Conservation (phyloP, 2,888 invertebrate species). For the Hypomecis atomaria region DNA sequence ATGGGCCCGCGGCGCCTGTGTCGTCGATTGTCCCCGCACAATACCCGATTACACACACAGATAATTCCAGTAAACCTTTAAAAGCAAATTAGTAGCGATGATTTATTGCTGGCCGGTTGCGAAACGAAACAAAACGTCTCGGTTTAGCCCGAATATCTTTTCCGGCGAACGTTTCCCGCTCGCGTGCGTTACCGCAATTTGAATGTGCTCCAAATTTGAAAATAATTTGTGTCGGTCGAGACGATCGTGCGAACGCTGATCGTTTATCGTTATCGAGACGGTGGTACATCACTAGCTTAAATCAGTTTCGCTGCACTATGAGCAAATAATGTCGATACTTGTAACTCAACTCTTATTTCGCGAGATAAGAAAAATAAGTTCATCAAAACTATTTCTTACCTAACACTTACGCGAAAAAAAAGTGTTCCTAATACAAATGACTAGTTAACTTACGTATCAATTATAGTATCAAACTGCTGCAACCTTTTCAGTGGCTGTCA, state of each 20-base stretch:
- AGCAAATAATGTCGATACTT: constrained; percentile 1
- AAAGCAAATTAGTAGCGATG: constrained; percentile 84
- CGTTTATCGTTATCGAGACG: constrained; percentile 53
- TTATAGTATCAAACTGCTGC: not conserved
- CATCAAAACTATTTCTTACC: not conserved
- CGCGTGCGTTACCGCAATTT: constrained; percentile 82
- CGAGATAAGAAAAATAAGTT: not conserved
- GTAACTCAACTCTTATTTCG: not conserved
- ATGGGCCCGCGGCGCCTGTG: constrained; percentile 59
- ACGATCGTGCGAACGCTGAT: constrained; percentile 59
- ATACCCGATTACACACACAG: constrained; percentile 77
- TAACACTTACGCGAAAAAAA: not conserved
- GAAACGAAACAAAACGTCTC: constrained; percentile 64
- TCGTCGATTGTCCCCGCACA: constrained; percentile 71
- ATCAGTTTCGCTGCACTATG: not conserved
- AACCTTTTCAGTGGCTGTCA: constrained; percentile 14
- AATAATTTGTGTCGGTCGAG: constrained; percentile 73
- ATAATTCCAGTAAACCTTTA: constrained; percentile 81
- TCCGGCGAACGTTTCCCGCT: constrained; percentile 73
- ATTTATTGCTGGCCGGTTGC: constrained; percentile 78
- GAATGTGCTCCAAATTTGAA: constrained; percentile 82
- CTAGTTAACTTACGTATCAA: constrained; percentile 1
- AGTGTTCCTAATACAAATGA: not conserved
- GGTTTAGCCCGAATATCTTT: constrained; percentile 65
- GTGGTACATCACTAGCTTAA: constrained; percentile 53